phyloP scores from a whole-genome alignment of 2,113 vertebrate genomes.

The Chrysochloris asiatica region DNA sequence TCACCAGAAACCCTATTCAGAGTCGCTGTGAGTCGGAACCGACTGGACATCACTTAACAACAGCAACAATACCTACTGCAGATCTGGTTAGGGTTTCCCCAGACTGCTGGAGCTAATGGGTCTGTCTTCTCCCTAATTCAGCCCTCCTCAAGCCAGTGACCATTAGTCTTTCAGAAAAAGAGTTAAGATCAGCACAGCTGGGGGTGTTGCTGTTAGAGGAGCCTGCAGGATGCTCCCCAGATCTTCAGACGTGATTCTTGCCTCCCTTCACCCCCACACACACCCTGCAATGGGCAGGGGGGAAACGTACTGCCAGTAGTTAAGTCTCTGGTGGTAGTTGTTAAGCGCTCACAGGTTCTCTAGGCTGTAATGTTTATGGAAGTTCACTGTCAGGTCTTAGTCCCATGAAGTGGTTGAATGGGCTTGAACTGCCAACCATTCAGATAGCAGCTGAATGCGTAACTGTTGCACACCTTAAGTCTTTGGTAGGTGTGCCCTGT shows the following conservation, averaged over 20 bases:
- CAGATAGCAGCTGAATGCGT: background rate
- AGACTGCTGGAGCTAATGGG: background rate
- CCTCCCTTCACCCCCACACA: too few species aligned
- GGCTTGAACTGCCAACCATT: background rate
- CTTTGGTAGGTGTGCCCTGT: background rate
- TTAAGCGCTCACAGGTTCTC: background rate
- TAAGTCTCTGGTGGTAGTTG: background rate
- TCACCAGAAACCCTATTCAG: too few species aligned
- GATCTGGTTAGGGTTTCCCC: background rate
- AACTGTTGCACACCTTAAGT: background rate
- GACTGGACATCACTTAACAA: too few species aligned
- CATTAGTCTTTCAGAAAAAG: background rate
- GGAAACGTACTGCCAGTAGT: background rate
- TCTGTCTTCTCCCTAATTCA: background rate
- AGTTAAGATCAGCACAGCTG: background rate
- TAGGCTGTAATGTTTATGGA: background rate
- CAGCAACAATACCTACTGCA: too few species aligned
- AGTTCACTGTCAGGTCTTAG: background rate
- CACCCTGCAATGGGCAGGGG: background rate
- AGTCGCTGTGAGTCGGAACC: too few species aligned
- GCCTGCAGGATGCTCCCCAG: background rate
- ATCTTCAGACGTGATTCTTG: background rate
- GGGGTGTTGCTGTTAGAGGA: background rate
- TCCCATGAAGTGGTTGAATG: background rate
- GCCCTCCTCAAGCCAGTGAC: background rate